Conservation (phyloP, 2,797 vertebrate genomes). For the Zalophus californianus region DNA sequence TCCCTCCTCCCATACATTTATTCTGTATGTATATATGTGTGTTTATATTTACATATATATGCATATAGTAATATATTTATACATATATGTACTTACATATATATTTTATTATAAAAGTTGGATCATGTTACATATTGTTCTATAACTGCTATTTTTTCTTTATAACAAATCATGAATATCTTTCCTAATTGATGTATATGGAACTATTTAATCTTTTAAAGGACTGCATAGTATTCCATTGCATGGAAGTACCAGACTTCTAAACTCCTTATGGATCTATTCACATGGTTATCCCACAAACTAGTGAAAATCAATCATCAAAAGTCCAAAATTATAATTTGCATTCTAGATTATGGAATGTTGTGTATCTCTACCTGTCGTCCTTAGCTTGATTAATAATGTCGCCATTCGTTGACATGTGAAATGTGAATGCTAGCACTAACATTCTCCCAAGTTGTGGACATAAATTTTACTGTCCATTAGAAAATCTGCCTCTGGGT, state of each 20-base stretch:
- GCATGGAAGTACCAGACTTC: not conserved
- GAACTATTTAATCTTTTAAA: not conserved
- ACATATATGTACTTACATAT: not conserved
- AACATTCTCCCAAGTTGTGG: not conserved
- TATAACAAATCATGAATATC: not conserved
- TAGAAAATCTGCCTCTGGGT: not conserved
- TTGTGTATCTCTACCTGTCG: not conserved
- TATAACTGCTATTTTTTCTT: not conserved
- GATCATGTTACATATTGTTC: not conserved
- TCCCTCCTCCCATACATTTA: not conserved
- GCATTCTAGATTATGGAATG: not conserved
- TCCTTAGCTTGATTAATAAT: not conserved
- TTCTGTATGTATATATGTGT: not conserved
- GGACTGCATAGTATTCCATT: not conserved
- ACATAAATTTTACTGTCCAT: not conserved
- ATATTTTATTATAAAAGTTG: not conserved
- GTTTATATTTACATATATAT: not conserved
- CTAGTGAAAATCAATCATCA: not conserved
- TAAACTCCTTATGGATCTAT: not conserved
- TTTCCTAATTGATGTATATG: not conserved
- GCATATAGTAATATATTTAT: not conserved
- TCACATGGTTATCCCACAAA: not conserved
- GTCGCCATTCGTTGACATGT: not conserved
- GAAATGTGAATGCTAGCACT: not conserved
- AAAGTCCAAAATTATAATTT: not conserved